phyloP scores from a whole-genome alignment of 2,888 invertebrate genomes.

The Pseudococcus viburni region DNA sequence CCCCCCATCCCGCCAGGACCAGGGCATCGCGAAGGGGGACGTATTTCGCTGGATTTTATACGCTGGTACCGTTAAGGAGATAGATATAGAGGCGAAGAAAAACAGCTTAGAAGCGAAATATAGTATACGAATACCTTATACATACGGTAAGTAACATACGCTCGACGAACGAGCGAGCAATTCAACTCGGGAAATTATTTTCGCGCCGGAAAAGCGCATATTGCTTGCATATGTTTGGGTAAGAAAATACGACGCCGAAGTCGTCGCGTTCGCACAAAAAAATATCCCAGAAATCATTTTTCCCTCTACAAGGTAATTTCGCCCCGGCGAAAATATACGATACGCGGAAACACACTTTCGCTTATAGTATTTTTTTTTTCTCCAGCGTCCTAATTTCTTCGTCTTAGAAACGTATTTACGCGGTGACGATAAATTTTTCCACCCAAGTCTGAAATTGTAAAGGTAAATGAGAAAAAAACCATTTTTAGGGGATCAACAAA shows the following conservation, averaged over 20 bases:
- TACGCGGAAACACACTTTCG: conserved; percentile 29
- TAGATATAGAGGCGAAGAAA: neutral
- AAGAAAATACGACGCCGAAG: conserved; percentile 9
- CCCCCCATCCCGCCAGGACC: too few species aligned
- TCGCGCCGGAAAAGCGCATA: conserved; percentile 47
- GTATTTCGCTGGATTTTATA: conserved; percentile 22
- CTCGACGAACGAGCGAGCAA: neutral
- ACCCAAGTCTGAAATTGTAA: neutral
- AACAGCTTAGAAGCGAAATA: neutral
- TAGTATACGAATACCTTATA: neutral
- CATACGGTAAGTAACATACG: conserved; percentile 11
- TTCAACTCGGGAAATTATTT: conserved; percentile 37
- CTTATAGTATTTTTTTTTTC: neutral
- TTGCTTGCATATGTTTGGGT: conserved; percentile 7
- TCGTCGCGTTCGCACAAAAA: neutral
- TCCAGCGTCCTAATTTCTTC: neutral
- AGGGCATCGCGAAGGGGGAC: neutral
- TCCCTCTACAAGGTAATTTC: conserved; percentile 16
- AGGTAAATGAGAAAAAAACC: neutral
- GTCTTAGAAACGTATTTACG: neutral
- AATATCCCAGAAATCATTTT: conserved; percentile 29
- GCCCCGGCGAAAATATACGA: conserved; percentile 14
- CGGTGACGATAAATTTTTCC: conserved; percentile 15
- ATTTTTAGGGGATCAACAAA: too few species aligned
- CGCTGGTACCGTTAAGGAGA: neutral